Evolutionary conservation across 2,888 invertebrate species (phyloP), one percentile per base, ranked within the genome.

Genomic region (Phorcus lineatus): DNA sequence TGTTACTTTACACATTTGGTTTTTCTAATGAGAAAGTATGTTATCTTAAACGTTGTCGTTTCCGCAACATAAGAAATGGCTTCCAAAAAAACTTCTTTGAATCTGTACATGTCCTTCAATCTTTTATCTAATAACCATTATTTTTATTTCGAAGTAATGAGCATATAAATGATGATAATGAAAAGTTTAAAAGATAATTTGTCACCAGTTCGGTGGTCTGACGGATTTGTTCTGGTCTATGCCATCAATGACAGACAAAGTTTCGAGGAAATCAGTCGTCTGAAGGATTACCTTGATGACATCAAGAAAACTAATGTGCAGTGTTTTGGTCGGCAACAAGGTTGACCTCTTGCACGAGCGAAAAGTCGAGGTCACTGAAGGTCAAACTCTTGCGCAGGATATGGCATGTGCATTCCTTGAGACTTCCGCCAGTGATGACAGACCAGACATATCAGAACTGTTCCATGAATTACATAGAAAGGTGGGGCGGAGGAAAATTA

Each of bases 401-500:
- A 87, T 91, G 88, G 90, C 91, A 54, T 90, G 91, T 82, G 91
- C 91, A 0, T 92, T 91, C 83, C 91, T 88, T 84, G 92, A 92
- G 80, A 93, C 89, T 24, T 92, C 91, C 36, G 92, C 92, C 40
- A 90, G 91, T 81, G 92, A 92, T 78, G 92, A 92, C 3, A 88
- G 91, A n/a, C 86, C 87, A 3, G 90, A 91, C 78, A 91, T 92
- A n/a, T 80, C 86, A 7, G 92, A 92, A 81, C 85, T 92, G 62
- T 93, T 92, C 82, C 86, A 91, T 74, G 92, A 92, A 85, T 88
- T 92, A 53, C 90, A 91, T 80, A 85, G 93, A 22, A 92, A 93
- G 79, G 88, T 92, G 11, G 86, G 88, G 67, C 80, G 92, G 55
- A 84, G 92, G 74, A 90, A 90, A 81, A 80, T 89, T 84, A 81